Evolutionary conservation across 2,888 invertebrate genomes (phyloP), one percentile per base, ranked within the genome.

Genomic region (Plagodis dolabraria): DNA sequence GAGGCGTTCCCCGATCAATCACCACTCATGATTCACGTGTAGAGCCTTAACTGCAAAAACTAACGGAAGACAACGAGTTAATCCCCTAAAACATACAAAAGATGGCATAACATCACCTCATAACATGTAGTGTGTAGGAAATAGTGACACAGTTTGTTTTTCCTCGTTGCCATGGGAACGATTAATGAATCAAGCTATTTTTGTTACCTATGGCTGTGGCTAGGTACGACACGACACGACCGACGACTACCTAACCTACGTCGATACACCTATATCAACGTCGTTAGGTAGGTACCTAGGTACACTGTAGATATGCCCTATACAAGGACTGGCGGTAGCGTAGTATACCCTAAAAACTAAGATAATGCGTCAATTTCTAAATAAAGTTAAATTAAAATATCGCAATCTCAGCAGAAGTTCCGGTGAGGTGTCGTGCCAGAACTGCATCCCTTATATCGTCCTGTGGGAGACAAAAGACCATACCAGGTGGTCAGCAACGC

Each of bases 101-200:
- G 22, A n/a, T n/a, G n/a, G 22, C 4, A 22, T 22, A 2, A 22
- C 22, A 22, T 22, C 22, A 2, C 1, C 22, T 22, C 22, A 22
- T 22, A 22, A 22, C 22, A 22, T 71, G 0, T 5, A 67, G 70
- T 71, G 65, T 65, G 63, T 44, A 64, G 7, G 12, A 7, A 6
- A 46, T 5, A 38, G 38, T 9, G 49, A 47, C 40, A 47, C 40
- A 75, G 76, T 86, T 86, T 86, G 85, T 83, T 86, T 83, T 83
- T 77, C 69, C 60, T 64, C 75, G 88, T 89, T 84, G 67, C 87
- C 82, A 89, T 89, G 85, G 74, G 76, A 87, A 87, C 86, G 72
- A 76, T 75, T 72, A 75, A 74, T 68, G 53, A 59, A 61, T 55
- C 59, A 53, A 65, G 62, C 64, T 60, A 61, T 61, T 53, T 47